Conservation (phyloP, 37 sponge, comb jelly and placozoan genomes). For the Haliclona indistincta region DNA sequence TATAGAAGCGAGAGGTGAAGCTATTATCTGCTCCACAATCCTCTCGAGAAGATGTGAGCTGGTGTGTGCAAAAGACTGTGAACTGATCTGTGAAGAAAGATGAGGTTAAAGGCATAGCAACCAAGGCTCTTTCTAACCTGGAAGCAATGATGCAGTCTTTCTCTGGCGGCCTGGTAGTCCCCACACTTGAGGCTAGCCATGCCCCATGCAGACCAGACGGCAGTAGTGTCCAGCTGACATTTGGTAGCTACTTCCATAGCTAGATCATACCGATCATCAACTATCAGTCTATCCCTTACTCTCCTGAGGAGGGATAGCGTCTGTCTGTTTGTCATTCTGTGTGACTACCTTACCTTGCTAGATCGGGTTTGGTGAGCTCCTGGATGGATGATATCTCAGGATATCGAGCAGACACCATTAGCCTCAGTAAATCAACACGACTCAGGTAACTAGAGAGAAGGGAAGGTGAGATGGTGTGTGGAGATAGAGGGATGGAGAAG, state of each 20-base stretch:
- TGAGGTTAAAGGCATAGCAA: background rate
- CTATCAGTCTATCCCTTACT: constrained; percentile 78
- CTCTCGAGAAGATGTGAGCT: constrained; percentile 33
- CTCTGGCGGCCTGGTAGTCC: constrained; percentile 81
- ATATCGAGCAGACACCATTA: constrained; percentile 67
- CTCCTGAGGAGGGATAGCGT: constrained; percentile 30
- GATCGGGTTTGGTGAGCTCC: constrained; percentile 76
- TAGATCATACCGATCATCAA: constrained; percentile 76
- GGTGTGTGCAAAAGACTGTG: constrained; percentile 15
- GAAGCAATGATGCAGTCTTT: constrained; percentile 85
- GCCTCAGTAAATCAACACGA: constrained; percentile 72
- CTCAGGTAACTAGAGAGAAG: constrained; percentile 68
- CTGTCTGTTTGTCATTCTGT: background rate
- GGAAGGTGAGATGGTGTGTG: background rate
- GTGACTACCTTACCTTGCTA: constrained; percentile 45
- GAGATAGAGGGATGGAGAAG: background rate
- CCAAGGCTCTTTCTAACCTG: constrained; percentile 34
- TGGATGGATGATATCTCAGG: constrained; percentile 74
- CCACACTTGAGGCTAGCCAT: constrained; percentile 86
- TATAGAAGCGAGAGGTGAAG: constrained; percentile 36
- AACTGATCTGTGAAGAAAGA: constrained; percentile 31
- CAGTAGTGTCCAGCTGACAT: constrained; percentile 79
- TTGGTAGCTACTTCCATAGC: constrained; percentile 95
- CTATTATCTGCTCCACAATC: constrained; percentile 62
- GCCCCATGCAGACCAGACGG: constrained; percentile 92